phyloP scores from a whole-genome alignment of 1,140 invertebrate species.

The Drosophila melanica region DNA sequence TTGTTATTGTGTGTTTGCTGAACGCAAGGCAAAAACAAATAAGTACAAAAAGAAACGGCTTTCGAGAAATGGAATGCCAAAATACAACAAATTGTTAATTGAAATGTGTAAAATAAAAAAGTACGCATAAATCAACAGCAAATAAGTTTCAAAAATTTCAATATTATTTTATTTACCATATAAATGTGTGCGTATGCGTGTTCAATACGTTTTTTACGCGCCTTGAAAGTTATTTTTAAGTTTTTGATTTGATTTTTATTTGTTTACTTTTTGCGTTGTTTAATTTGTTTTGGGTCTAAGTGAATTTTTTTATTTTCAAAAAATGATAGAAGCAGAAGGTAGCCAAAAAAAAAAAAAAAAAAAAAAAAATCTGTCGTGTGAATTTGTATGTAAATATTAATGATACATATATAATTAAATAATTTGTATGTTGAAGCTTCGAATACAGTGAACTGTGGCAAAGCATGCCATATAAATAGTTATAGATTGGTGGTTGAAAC shows the following conservation, averaged over 20 bases:
- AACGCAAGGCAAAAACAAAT: constrained; percentile 60
- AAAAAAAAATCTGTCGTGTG: constrained; percentile 37
- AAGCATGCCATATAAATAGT: constrained; percentile 2
- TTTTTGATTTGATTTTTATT: constrained; percentile 75
- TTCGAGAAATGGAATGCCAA: constrained; percentile 39
- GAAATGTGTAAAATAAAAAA: constrained; percentile 30
- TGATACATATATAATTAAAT: constrained; percentile 17
- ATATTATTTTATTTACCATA: constrained; percentile 4
- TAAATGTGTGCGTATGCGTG: constrained; percentile 16
- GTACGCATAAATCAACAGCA: constrained; percentile 6
- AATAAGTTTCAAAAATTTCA: constrained; percentile 17
- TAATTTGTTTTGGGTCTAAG: constrained; percentile 52
- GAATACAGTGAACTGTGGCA: constrained; percentile 14
- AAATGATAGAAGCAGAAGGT: constrained; percentile 56
- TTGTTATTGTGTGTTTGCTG: constrained; percentile 60
- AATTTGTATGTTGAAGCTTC: not conserved
- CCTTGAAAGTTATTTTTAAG: constrained; percentile 82
- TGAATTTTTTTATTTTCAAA: constrained; percentile 31
- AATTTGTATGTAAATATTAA: constrained; percentile 53
- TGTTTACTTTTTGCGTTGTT: constrained; percentile 81
- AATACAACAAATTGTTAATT: constrained; percentile 36
- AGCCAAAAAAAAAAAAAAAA: constrained; percentile 53
- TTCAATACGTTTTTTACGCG: constrained; percentile 68
- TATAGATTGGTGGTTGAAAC: not conserved
- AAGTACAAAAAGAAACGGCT: constrained; percentile 34